Conservation (phyloP, 1,140 invertebrate species). For the Euwallacea fornicatus region DNA sequence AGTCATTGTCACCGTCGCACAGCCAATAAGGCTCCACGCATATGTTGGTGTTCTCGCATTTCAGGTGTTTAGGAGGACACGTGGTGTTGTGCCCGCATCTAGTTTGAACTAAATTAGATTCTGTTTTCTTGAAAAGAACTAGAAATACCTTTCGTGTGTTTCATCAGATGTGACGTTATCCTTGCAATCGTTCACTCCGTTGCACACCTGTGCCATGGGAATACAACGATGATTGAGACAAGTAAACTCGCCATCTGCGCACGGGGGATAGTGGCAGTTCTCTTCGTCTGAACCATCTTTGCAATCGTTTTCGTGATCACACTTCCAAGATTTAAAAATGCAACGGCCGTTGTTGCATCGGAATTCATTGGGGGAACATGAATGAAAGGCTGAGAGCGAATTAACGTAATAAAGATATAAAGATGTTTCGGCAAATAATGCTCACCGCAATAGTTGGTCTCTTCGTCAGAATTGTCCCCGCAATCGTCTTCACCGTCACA, state of each 20-base stretch:
- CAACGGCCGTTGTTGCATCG: slow-evolving; percentile 92
- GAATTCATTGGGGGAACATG: slow-evolving; percentile 90
- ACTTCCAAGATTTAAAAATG: slow-evolving; percentile 94
- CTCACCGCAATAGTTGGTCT: slow-evolving; percentile 85
- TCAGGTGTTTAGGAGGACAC: slow-evolving; percentile 83
- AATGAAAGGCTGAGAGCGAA: slow-evolving; percentile 75
- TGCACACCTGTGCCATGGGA: slow-evolving; percentile 79
- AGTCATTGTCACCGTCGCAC: slow-evolving; percentile 92
- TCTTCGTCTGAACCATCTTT: slow-evolving; percentile 90
- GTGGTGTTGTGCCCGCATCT: slow-evolving; percentile 83
- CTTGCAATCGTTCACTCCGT: slow-evolving; percentile 93
- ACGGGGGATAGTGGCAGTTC: slow-evolving; percentile 87
- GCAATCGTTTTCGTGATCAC: slow-evolving; percentile 94
- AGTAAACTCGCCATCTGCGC: slow-evolving; percentile 90
- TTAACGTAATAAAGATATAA: background rate
- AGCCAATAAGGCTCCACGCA: slow-evolving; percentile 95
- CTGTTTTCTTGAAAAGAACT: background rate
- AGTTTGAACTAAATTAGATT: background rate
- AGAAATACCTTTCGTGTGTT: slow-evolving; percentile 65
- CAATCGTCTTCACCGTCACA: slow-evolving; percentile 97
- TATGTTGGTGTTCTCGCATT: slow-evolving; percentile 92
- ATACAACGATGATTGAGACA: slow-evolving; percentile 91
- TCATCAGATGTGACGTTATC: slow-evolving; percentile 91
- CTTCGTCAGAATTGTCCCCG: slow-evolving; percentile 92
- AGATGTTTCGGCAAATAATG: slow-evolving; percentile 27